Evolutionary conservation across 2,888 invertebrate genomes (phyloP), one percentile per base, ranked within the genome.

Genomic region (Nomada fabriciana): DNA sequence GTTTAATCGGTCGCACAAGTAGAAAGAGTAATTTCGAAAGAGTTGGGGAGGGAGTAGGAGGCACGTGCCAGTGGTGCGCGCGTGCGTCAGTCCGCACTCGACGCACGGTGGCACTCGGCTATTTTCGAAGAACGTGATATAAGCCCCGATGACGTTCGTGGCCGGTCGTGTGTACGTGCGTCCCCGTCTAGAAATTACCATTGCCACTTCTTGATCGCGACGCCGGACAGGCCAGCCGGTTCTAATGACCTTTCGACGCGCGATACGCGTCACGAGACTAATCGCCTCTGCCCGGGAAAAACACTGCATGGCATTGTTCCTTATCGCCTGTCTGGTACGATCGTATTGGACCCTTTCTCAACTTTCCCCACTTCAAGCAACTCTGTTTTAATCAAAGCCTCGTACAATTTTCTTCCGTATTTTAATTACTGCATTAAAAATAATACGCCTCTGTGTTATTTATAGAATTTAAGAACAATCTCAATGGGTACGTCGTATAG

Each of bases 1-100:
- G 84, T 89, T 87, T 88, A 88, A 88, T 88, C 88, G 86, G 82
- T 83, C 89, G 84, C 83, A 74, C 84, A 83, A 86, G 87, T 83
- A 84, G 89, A 86, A 86, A 87, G 86, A 87, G 86, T 77, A 89
- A 88, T 85, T 88, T 86, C 78, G 86, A 84, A 84, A 86, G 80
- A 80, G 64, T 60, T 69, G 70, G 82, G 76, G 82, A 84, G 78
- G 83, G 82, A 86, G 83, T 81, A 80, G 80, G 80, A 89, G 91
- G 91, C 92, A 92, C 92, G 92, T 92, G 92, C 92, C 92, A 89
- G 91, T 87, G 89, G 85, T 88, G 88, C 88, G 90, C 86, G 90
- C 92, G 92, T 91, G 91, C 91, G 92, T 92, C 92, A 91, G 84
- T 86, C 83, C 79, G 85, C 86, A 69, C 82, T 87, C 87, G 80